phyloP scores from a whole-genome alignment of 2,113 vertebrate species.

The Dipodomys stephensi region DNA sequence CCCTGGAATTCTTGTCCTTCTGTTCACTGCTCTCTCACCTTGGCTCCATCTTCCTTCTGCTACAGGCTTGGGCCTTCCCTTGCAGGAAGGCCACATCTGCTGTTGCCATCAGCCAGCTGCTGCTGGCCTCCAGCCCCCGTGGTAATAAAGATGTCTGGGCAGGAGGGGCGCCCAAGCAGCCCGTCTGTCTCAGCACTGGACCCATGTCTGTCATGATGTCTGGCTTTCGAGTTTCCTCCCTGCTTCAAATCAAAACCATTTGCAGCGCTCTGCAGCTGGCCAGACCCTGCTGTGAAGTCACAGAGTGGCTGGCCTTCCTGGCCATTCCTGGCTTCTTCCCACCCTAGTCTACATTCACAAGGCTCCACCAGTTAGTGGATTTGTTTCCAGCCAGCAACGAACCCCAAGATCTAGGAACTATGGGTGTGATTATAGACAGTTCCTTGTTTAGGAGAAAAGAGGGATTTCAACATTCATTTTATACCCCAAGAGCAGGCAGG shows the following conservation, averaged over 20 bases:
- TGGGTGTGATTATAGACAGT: background rate
- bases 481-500: background rate
- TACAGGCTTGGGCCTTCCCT: background rate
- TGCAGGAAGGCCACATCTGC: conserved; percentile 64
- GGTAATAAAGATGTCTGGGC: conserved; percentile 55
- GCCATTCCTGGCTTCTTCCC: no score
- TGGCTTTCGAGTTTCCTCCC: conserved; percentile 69
- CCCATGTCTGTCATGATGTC: conserved; percentile 56
- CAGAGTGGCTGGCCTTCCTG: background rate
- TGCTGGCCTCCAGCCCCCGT: conserved; percentile 27
- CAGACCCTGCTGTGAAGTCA: rapidly evolving
- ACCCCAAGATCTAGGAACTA: background rate
- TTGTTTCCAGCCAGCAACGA: background rate
- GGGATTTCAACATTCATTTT: background rate
- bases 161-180: background rate
- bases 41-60: background rate
- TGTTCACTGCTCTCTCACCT: background rate
- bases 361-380: background rate
- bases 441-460: background rate
- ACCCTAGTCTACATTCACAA: background rate
- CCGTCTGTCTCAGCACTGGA: conserved; percentile 37
- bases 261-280: background rate
- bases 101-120: conserved; percentile 57
- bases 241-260: conserved; percentile 74
- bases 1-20: background rate